Conservation (phyloP, 37 sponge, comb jelly and placozoan species). For the Crambe crambe region DNA sequence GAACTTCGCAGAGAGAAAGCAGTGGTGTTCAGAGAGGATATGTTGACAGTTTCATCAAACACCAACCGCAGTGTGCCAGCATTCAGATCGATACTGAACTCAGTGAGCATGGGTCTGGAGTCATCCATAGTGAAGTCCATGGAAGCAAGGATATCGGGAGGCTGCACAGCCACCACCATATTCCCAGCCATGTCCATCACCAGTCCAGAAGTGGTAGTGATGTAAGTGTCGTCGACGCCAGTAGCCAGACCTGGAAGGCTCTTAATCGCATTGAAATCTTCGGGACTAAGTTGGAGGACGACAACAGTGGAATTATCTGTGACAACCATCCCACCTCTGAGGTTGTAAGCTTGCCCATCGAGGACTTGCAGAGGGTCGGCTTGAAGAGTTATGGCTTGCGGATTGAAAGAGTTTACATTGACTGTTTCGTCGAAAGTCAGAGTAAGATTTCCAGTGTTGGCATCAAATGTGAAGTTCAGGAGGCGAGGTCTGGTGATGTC, state of each 20-base stretch:
- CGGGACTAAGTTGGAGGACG: conserved; percentile 33
- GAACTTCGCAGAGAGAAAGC: conserved; percentile 48
- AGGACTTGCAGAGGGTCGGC: conserved; percentile 8
- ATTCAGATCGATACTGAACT: conserved; percentile 70
- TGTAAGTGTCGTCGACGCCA: conserved; percentile 31
- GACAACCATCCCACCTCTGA: conserved; percentile 70
- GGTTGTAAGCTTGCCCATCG: conserved; percentile 20
- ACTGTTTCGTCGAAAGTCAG: conserved; percentile 82
- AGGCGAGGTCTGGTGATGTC: conserved; percentile 58
- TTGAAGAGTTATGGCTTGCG: conserved; percentile 63
- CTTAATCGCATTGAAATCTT: conserved; percentile 83
- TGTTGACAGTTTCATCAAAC: conserved; percentile 87
- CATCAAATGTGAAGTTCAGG: conserved; percentile 62
- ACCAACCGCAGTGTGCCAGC: conserved; percentile 42
- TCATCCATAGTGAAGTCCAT: conserved; percentile 40
- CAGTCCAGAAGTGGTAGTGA: conserved; percentile 34
- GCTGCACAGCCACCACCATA: conserved; percentile 5
- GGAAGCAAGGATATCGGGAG: conserved; percentile 32
- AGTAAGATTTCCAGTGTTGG: conserved; percentile 57
- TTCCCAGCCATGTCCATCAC: conserved; percentile 83
- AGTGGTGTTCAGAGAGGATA: conserved; percentile 44
- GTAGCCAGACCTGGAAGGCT: conserved; percentile 50
- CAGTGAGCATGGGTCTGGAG: conserved; percentile 39
- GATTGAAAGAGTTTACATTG: conserved; percentile 61
- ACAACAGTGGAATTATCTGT: conserved; percentile 57